A percentile compares a stretch with the other conserved stretches of the same genome.
Conservation (phyloP, 2,113 vertebrate species). For the Myocastor coypus region DNA sequence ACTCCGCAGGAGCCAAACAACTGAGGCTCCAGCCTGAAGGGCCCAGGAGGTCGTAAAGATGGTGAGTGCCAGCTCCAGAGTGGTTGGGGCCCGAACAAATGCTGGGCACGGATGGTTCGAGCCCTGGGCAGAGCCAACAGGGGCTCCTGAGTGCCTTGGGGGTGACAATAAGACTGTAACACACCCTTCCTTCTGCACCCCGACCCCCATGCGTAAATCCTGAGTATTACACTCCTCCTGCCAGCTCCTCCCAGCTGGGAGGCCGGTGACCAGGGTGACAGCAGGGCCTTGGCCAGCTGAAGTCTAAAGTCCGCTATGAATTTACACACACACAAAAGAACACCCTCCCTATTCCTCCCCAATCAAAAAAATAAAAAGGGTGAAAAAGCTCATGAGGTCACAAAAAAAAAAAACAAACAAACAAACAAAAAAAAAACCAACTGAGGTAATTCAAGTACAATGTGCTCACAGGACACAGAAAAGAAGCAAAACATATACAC, state of each 20-base stretch:
- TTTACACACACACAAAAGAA: conserved; percentile 71
- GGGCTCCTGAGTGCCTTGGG: background rate
- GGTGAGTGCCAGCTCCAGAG: background rate
- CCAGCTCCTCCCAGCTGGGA: background rate
- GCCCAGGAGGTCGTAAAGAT: background rate
- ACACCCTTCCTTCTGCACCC: background rate
- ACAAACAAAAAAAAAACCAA: conserved; percentile 68
- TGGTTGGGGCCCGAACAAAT: background rate
- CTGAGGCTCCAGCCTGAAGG: background rate
- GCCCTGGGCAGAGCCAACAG: background rate
- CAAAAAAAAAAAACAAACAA: conserved; percentile 88
- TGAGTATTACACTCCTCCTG: conserved; percentile 27
- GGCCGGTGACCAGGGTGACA: background rate
- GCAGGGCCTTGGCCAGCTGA: conserved; percentile 12
- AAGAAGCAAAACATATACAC: conserved; percentile 70
- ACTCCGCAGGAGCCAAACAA: background rate
- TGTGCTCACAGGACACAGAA: conserved; percentile 89
- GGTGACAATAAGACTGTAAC: background rate
- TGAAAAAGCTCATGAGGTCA: conserved; percentile 96
- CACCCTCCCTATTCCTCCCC: conserved; percentile 70
- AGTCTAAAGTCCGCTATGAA: conserved; percentile 57
- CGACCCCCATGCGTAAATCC: background rate
- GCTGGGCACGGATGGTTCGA: background rate
- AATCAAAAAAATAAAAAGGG: conserved; percentile 85
- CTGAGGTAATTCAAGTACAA: conserved; percentile 99